Evolutionary conservation across 2,888 invertebrate genomes (phyloP).

Genomic region (Eupithecia vulgata): DNA sequence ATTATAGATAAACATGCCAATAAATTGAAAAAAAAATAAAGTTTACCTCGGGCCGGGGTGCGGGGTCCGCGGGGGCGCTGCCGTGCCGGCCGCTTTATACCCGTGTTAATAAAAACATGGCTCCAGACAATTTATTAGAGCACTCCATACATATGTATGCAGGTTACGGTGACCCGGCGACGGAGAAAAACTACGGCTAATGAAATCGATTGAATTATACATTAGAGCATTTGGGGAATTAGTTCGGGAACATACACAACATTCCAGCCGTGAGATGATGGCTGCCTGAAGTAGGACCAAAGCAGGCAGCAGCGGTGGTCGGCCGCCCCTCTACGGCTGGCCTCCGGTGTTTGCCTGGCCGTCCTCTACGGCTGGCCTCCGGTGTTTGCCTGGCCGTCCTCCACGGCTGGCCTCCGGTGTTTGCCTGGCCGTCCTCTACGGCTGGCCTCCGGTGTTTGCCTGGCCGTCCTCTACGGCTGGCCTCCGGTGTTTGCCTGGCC

Average conservation of each 20-base stretch:
- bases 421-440: neutral
- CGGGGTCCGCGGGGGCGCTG: no score
- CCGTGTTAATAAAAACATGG: constrained; percentile 47
- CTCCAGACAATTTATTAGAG: constrained; percentile 72
- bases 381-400: neutral
- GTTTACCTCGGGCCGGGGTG: no score
- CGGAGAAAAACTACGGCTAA: constrained; percentile 72
- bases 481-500: no score
- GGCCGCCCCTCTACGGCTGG: neutral
- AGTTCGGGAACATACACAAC: constrained; percentile 52
- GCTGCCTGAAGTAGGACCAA: neutral
- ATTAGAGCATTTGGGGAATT: constrained; percentile 72
- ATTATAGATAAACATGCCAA: no score
- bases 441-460: no score
- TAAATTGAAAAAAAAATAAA: no score
- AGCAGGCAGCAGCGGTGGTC: neutral
- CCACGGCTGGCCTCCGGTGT: no score
- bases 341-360: neutral
- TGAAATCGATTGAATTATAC: constrained; percentile 79
- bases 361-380: neutral
- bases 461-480: neutral
- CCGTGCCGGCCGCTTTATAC: no score
- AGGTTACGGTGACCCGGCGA: constrained; percentile 55
- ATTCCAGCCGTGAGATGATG: constrained; percentile 36
- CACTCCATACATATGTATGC: constrained; percentile 74